These are phyloP conservation scores for Gymnogyps californianus DNA, from an alignment of 2,113 vertebrate species.

Conservation along the genomic window DNA sequence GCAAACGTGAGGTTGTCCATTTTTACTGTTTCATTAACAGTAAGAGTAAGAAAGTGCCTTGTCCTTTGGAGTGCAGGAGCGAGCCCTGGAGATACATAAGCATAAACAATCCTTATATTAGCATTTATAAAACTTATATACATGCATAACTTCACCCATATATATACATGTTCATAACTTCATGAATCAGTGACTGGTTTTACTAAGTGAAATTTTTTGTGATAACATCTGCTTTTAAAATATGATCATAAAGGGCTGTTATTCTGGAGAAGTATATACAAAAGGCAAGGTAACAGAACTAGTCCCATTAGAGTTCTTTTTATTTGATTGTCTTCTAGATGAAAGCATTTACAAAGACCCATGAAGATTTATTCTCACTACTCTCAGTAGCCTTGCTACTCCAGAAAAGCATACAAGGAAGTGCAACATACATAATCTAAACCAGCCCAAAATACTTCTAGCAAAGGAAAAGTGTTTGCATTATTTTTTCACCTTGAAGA, in stretches of 20 bases:
- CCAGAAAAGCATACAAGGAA: not conserved
- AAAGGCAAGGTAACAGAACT: not conserved
- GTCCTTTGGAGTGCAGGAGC: not conserved
- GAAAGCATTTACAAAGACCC: not conserved
- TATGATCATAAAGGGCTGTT: not conserved
- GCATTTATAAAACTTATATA: not conserved
- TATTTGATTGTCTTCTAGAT: not conserved
- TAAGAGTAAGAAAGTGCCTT: not conserved
- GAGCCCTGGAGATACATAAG: not conserved
- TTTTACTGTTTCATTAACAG: not conserved
- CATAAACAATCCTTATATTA: not conserved
- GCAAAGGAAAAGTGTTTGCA: not conserved
- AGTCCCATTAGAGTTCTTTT: not conserved
- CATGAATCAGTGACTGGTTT: not conserved
- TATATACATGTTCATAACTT: not conserved
- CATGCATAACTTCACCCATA: not conserved
- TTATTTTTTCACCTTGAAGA: not conserved
- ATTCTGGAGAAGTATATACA: not conserved
- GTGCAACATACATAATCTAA: not conserved
- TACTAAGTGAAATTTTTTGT: not conserved
- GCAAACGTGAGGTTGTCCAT: not conserved
- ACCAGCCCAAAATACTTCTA: not conserved
- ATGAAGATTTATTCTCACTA: not conserved
- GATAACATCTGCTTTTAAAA: not conserved
- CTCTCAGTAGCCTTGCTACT: not conserved